Conservation (phyloP, 2,797 vertebrate genomes). For the Poeciliopsis gracilis region DNA sequence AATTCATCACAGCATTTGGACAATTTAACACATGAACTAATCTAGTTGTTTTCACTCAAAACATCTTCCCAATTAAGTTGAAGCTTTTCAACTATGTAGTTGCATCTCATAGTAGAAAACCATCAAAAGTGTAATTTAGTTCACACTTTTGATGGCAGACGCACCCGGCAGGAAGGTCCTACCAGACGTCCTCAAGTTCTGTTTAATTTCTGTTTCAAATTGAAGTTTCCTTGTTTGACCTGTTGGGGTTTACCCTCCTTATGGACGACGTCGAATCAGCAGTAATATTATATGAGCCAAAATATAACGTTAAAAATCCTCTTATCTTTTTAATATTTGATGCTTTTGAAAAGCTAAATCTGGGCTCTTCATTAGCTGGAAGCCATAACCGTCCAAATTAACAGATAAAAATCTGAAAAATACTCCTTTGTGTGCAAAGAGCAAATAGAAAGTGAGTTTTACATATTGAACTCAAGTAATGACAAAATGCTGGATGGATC, state of each 20-base stretch:
- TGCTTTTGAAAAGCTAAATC: background rate
- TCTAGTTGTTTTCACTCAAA: background rate
- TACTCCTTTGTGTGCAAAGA: background rate
- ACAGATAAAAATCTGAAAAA: background rate
- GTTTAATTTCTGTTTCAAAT: background rate
- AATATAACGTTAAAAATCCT: too few species aligned
- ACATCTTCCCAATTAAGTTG: background rate
- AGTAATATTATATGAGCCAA: background rate
- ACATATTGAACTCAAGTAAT: background rate
- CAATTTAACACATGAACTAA: background rate
- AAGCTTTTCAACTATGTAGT: background rate
- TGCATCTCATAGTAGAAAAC: background rate
- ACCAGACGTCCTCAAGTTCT: too few species aligned
- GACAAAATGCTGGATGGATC: background rate
- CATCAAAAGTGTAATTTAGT: background rate
- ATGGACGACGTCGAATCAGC: background rate
- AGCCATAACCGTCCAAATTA: background rate
- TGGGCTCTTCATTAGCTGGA: background rate
- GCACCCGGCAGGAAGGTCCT: too few species aligned
- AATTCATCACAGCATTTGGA: background rate
- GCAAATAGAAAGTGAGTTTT: background rate
- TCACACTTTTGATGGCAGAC: too few species aligned
- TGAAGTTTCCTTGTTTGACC: background rate
- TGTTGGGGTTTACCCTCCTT: background rate
- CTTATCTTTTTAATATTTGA: background rate